Percentiles rank a stretch among this genome's conserved stretches.
Conservation (phyloP, 2,888 invertebrate genomes). For the Deroplatys truncata region DNA sequence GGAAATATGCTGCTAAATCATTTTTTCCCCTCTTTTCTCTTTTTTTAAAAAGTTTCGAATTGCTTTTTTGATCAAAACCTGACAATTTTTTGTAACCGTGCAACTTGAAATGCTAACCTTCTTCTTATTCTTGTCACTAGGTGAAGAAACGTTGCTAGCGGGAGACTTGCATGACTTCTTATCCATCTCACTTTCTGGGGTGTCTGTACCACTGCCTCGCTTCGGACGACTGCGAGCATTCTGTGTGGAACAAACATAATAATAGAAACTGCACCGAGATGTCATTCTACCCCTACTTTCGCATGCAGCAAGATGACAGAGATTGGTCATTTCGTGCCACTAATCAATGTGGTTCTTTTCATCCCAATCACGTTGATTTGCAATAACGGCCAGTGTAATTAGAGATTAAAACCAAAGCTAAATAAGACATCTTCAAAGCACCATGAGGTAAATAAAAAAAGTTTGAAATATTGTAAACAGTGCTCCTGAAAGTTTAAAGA, state of each 20-base stretch:
- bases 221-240: conserved; percentile 50
- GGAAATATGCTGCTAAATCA: not conserved
- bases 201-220: conserved; percentile 50
- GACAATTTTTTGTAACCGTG: not conserved
- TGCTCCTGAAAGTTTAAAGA: not conserved
- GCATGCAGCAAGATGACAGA: not conserved
- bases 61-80: not conserved
- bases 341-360: not conserved
- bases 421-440: not conserved
- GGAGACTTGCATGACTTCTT: conserved; percentile 42
- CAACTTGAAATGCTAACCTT: conserved; percentile 32
- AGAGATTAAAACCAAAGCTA: not conserved
- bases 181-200: conserved; percentile 41
- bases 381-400: not conserved
- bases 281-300: not conserved
- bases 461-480: not conserved
- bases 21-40: too few relatives aligned
- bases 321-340: not conserved
- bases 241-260: conserved; percentile 17
- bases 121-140: conserved; percentile 46
- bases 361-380: not conserved
- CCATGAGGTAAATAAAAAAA: not conserved
- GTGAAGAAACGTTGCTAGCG: conserved; percentile 39
- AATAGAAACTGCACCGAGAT: not conserved
- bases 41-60: not conserved